Percentiles rank a stretch among this genome's conserved stretches.
These are phyloP conservation scores for Dinoponera quadriceps DNA, from an alignment of 1,140 invertebrate species.

Conservation along the genomic window DNA sequence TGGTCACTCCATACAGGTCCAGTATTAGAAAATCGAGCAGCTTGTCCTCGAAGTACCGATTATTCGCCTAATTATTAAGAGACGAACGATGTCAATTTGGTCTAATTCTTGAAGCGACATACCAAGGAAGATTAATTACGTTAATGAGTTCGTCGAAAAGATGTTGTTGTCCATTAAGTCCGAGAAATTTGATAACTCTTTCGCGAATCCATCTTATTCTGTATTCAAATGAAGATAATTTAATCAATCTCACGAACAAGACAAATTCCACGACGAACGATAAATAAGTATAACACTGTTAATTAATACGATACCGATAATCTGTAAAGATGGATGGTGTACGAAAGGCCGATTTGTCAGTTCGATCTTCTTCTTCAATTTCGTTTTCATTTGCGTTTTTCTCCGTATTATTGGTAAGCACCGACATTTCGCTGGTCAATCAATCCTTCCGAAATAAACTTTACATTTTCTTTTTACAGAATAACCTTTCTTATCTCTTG, in stretches of 20 bases:
- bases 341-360: constrained; percentile 5
- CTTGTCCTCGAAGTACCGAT: constrained; percentile 79
- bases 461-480: background rate
- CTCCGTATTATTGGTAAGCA: constrained; percentile 9
- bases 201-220: constrained; percentile 82
- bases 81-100: background rate
- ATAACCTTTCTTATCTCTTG: background rate
- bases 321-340: constrained; percentile 17
- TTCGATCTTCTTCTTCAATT: constrained; percentile 14
- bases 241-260: background rate
- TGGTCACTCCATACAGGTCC: constrained; percentile 79
- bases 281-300: background rate
- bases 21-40: constrained; percentile 81
- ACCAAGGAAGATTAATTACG: constrained; percentile 74
- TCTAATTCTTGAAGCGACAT: background rate
- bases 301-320: constrained; percentile 56
- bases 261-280: background rate
- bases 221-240: constrained; percentile 42
- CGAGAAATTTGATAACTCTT: constrained; percentile 79
- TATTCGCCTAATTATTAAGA: constrained; percentile 75
- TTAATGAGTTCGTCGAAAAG: constrained; percentile 81
- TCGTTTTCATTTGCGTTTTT: background rate
- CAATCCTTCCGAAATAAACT: background rate
- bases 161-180: constrained; percentile 69
- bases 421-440: background rate